These are phyloP conservation scores for Holocentrus rufus DNA, from an alignment of 2,797 vertebrate species.

Conservation along the genomic window DNA sequence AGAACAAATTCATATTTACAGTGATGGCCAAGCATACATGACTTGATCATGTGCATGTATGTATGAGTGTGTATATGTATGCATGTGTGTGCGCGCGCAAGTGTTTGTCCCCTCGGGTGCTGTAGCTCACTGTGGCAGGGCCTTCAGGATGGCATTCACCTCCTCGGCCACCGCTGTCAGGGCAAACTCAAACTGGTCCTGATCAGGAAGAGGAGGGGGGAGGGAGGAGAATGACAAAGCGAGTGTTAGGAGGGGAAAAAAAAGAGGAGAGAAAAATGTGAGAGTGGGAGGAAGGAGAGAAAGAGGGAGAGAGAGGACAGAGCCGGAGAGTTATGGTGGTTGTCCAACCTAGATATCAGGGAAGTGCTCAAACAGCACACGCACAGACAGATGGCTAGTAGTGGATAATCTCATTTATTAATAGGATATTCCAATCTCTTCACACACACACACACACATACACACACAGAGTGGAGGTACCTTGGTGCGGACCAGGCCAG, in stretches of 20 bases:
- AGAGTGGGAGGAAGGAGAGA: background rate
- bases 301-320: background rate
- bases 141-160: conserved; percentile 97
- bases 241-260: background rate
- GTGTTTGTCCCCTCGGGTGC: conserved; percentile 35
- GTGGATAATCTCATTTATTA: background rate
- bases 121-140: conserved; percentile 89
- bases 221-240: background rate
- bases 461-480: conserved; percentile 72
- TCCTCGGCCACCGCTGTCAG: conserved; percentile 96
- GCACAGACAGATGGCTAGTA: background rate
- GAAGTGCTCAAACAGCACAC: background rate
- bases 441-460: conserved; percentile 15
- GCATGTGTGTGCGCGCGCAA: conserved; percentile 28
- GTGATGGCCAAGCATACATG: conserved; percentile 45
- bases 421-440: background rate
- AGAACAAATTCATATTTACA: conserved; percentile 60
- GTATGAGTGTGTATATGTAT: conserved; percentile 18
- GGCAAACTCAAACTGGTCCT: conserved; percentile 99
- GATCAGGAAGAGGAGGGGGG: background rate
- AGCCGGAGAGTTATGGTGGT: background rate
- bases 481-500: conserved; percentile 94
- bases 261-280: background rate
- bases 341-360: background rate
- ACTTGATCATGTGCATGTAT: conserved; percentile 17